Conservation (phyloP, 2,888 invertebrate genomes). For the Ariolimax columbianus region DNA sequence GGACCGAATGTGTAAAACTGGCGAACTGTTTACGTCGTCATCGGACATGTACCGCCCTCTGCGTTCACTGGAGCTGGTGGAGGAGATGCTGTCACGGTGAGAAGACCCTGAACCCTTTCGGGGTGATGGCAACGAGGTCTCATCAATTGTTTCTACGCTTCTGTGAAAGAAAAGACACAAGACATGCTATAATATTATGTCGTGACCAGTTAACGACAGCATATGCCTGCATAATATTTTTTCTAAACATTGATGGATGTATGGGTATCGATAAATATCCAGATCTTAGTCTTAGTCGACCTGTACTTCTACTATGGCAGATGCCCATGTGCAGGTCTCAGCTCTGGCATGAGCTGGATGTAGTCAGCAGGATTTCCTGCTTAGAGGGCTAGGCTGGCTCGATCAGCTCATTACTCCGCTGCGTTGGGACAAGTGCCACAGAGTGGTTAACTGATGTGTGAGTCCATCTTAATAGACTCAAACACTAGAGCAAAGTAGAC, state of each 20-base stretch:
- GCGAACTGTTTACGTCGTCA: slow-evolving; percentile 56
- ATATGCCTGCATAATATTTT: not conserved
- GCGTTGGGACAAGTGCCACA: too few relatives aligned
- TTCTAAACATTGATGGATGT: too few relatives aligned
- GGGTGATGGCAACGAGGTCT: slow-evolving; percentile 45
- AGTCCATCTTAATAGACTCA: too few relatives aligned
- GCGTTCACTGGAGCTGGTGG: slow-evolving; percentile 27
- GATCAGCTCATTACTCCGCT: too few relatives aligned
- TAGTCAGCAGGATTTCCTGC: too few relatives aligned
- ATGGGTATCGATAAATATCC: too few relatives aligned
- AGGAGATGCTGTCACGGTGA: slow-evolving; percentile 36
- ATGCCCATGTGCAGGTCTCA: too few relatives aligned
- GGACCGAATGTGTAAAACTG: slow-evolving; percentile 65
- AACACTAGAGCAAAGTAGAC: too few relatives aligned
- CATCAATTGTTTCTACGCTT: slow-evolving; percentile 31
- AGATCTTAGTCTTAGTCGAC: not conserved
- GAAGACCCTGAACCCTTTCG: slow-evolving; percentile 38
- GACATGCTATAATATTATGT: not conserved
- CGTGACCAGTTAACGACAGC: not conserved
- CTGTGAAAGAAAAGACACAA: slow-evolving; percentile 5
- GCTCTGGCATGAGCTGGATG: too few relatives aligned
- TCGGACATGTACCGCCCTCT: slow-evolving; percentile 21
- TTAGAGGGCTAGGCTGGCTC: too few relatives aligned
- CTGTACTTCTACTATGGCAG: too few relatives aligned
- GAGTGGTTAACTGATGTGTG: too few relatives aligned